A percentile compares a stretch with the other conserved stretches of the same genome.
Conservation (phyloP, 2,888 invertebrate species). For the Bellardia pandia region DNA sequence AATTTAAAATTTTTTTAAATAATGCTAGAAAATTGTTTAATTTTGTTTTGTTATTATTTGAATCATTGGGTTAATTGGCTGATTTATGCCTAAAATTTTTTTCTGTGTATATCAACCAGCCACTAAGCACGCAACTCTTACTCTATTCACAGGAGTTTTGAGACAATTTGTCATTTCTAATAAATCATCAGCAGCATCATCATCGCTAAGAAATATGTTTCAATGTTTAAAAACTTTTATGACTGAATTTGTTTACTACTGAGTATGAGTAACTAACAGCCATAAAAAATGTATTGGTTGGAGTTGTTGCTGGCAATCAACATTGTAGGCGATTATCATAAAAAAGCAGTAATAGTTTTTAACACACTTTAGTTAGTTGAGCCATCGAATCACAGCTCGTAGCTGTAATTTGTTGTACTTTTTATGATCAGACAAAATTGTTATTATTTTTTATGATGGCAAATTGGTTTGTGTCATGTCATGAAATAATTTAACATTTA, state of each 20-base stretch:
- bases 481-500: conserved; percentile 3
- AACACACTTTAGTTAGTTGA: background rate
- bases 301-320: background rate
- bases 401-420: background rate
- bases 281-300: background rate
- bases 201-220: background rate
- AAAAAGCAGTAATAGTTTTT: background rate
- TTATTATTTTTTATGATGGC: conserved; percentile 4
- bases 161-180: conserved; percentile 42
- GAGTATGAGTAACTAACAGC: background rate
- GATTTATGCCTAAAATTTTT: too few relatives aligned
- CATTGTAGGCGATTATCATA: background rate
- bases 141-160: background rate
- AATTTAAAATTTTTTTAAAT: too few relatives aligned
- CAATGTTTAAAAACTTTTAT: background rate
- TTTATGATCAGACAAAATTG: conserved; percentile 10
- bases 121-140: background rate
- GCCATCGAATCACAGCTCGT: background rate
- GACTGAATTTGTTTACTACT: background rate
- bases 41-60: too few relatives aligned
- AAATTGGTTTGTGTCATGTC: background rate
- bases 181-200: background rate
- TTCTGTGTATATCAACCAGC: background rate
- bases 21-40: too few relatives aligned
- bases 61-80: too few relatives aligned